Evolutionary conservation across 2,113 vertebrate species (phyloP).

Genomic region (Pithys albifrons): DNA sequence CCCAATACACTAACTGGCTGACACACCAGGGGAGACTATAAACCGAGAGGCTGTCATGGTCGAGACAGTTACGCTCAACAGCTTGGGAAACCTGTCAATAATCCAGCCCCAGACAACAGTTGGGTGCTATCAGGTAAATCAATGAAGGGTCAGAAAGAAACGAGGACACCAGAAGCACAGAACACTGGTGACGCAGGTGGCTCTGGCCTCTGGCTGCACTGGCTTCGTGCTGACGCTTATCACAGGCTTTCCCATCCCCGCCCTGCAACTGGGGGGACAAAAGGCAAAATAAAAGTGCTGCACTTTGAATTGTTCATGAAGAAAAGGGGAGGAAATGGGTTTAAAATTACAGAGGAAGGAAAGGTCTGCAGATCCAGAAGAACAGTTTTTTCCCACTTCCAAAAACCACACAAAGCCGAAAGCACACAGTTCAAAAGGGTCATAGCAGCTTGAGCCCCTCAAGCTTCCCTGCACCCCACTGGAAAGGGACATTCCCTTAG

Average conservation of each 20-base stretch:
- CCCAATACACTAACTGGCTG: not conserved
- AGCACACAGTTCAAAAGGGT: not conserved
- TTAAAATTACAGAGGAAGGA: constrained; percentile 51
- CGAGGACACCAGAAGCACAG: fast-evolving
- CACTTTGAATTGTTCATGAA: not conserved
- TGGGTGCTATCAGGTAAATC: not conserved
- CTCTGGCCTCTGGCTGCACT: not conserved
- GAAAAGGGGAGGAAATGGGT: constrained; percentile 30
- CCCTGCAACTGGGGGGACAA: not conserved
- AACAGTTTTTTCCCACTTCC: not conserved
- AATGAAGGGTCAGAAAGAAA: not conserved
- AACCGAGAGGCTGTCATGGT: not conserved
- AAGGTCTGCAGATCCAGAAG: not conserved
- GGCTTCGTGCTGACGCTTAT: not conserved
- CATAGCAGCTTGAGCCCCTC: not conserved
- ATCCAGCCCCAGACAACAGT: not conserved
- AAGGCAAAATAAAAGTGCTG: not conserved
- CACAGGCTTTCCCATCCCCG: not conserved
- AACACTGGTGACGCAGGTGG: not conserved
- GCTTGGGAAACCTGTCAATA: not conserved
- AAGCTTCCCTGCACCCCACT: not conserved
- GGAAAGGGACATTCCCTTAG: not conserved
- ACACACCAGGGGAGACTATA: fast-evolving
- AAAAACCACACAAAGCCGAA: not conserved
- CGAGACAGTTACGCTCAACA: not conserved